Percentiles rank a stretch among this genome's conserved stretches.
Conservation (phyloP, 2,797 vertebrate species). For the Phrynocephalus guinanensis region DNA sequence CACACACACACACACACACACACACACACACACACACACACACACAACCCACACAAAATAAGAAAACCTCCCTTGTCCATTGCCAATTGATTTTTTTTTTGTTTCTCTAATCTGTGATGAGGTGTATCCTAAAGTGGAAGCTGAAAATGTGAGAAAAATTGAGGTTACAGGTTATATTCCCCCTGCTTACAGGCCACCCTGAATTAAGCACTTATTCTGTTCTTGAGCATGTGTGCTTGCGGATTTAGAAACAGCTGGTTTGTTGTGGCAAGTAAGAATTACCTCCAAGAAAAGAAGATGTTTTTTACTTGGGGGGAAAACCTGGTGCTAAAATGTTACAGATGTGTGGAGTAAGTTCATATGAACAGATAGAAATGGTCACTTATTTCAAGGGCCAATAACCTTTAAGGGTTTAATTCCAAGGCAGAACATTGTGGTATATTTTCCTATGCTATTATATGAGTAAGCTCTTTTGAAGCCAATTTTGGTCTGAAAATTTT, state of each 20-base stretch:
- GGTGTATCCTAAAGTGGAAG: too few species aligned
- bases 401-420: not conserved
- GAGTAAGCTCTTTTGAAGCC: not conserved
- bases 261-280: not conserved
- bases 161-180: too few species aligned
- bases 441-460: not conserved
- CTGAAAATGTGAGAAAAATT: too few species aligned
- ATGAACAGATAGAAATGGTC: not conserved
- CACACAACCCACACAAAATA: too few species aligned
- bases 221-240: not conserved
- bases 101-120: too few species aligned
- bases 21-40: too few species aligned
- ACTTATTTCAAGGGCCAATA: not conserved
- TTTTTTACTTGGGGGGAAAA: not conserved
- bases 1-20: too few species aligned
- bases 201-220: not conserved
- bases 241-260: not conserved
- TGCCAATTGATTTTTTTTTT: too few species aligned
- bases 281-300: not conserved
- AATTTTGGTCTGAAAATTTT: not conserved
- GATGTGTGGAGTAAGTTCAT: not conserved
- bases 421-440: not conserved
- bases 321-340: not conserved
- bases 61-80: too few species aligned
- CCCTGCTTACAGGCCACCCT: too few species aligned